Base-by-base conservation (phyloP, 1,140 invertebrate species). In the Pogonomyrmex californicus region DNA sequence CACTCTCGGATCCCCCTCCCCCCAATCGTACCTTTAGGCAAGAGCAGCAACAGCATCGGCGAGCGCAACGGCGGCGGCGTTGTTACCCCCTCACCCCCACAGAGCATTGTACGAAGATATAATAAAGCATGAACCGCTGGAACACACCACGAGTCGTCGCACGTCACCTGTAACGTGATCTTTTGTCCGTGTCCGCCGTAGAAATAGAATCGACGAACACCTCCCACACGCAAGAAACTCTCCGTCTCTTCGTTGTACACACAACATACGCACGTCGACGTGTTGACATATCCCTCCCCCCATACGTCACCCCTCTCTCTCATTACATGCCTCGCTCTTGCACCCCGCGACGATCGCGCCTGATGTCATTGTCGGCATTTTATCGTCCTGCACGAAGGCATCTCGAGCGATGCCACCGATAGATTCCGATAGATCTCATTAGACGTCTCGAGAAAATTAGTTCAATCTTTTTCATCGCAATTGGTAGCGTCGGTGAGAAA, bases 51-150 rank as follows among this genome's bases (percentile, higher is more conserved):
- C 73, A 66, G 56, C 82, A 85, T 77, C 86, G 82, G 83, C 82
- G 56, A 83, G 79, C 75, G 76, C 83, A 79, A 81, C 73, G 71
- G 66, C 82, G 58, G 68, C 49, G 77, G 76, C 82, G 62, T 68
- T 68, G 60, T 68, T 66, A 68, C 63, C 33, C 30, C 41, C 23
- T 23, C 23, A 23, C 23, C n/a, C 4, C 30, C 54, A 78, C 86
- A 85, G 87, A 81, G 86, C 87, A 92, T 92, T 94, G 93, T 94
- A 94, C 87, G 91, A 93, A 91, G 87, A 91, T 86, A 91, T 92
- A 94, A 93, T 94, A 94, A 94, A 94, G 90, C 91, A 92, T 92
- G 89, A 93, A 91, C 85, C 90, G 91, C 88, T 92, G 90, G 90
- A 93, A 91, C 85, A 90, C 75, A 87, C 85, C 87, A 88, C 85